Base-by-base conservation (phyloP, 2,113 vertebrate genomes). In the Atrichornis clamosus region DNA sequence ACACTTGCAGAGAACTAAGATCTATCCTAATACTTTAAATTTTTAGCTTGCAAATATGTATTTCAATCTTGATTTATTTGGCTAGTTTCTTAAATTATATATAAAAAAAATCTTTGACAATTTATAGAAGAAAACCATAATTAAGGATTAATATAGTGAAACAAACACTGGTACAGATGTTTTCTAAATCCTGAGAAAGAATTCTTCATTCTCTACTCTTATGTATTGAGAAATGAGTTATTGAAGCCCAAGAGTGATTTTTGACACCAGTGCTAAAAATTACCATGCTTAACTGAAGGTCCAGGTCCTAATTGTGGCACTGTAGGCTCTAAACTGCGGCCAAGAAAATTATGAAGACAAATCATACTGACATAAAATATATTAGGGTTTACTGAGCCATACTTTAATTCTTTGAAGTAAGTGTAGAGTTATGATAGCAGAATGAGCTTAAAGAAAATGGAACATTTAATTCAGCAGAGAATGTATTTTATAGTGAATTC, bases 221-320 rank as follows among this genome's bases (percentile, higher is more conserved):
- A 89, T 5, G 3, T 79, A 84, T 53, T 69, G 19, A 83, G 76
- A 97, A 97, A 96, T 88, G 77, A 97, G 46, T 96, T 93, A 84
- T 63, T 72, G 83, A 88, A 84, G 56, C 46, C 87, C 81, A 88
- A 78, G 27, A 56, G 39, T 74, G 58, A 64, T 84, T 97, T 96
- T 92, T 88, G 84, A 96, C 92, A 96, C 56, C 65, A 73, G 53
- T 58, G 46, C 53, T 95, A 90, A 96, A 93, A 95, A 62, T 70
- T 81, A 74, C 56, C 7, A 5, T 79, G 85, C 68, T 59, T 83
- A 83, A 76, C 49, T 62, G 56, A 83, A 78, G 76, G 53, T 88
- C 41, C 11, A 4, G 59, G 32, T 70, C 67, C 80, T 78, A 85
- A 86, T 21, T 95, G 56, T 89, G 87, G 20, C 26, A 58, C 32